Conservation (phyloP, 2,797 vertebrate species). For the Spinibarbus caldwelli region DNA sequence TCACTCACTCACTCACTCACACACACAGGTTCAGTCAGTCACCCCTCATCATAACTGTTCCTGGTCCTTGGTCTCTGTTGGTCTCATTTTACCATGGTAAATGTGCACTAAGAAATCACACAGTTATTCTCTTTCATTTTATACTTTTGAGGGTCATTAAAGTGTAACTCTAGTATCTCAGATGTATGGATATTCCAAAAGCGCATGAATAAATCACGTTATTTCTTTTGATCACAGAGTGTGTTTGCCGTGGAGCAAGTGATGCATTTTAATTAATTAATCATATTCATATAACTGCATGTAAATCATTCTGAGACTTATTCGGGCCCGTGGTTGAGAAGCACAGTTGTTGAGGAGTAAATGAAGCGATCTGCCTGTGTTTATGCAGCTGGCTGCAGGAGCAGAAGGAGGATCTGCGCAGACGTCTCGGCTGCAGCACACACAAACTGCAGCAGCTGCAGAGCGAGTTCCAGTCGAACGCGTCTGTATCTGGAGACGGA, state of each 20-base stretch:
- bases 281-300: background rate
- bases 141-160: background rate
- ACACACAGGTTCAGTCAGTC: too few species aligned
- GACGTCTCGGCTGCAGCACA: constrained; percentile 91
- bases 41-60: too few species aligned
- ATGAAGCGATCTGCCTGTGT: constrained; percentile 22
- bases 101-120: too few species aligned
- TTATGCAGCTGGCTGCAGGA: constrained; percentile 89
- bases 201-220: background rate
- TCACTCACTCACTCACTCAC: too few species aligned
- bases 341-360: too few species aligned
- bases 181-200: background rate
- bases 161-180: background rate
- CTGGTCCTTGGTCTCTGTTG: too few species aligned
- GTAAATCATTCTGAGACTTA: background rate
- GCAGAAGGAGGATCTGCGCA: constrained; percentile 96
- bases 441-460: constrained; percentile 96
- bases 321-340: background rate
- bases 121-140: constrained; percentile 9
- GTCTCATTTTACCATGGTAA: too few species aligned
- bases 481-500: constrained; percentile 95
- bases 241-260: background rate
- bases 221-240: background rate
- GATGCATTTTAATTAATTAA: background rate
- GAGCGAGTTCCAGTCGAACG: constrained; percentile 92